These are phyloP conservation scores for Diaperis boleti DNA, from an alignment of 2,888 invertebrate genomes.

Conservation along the genomic window DNA sequence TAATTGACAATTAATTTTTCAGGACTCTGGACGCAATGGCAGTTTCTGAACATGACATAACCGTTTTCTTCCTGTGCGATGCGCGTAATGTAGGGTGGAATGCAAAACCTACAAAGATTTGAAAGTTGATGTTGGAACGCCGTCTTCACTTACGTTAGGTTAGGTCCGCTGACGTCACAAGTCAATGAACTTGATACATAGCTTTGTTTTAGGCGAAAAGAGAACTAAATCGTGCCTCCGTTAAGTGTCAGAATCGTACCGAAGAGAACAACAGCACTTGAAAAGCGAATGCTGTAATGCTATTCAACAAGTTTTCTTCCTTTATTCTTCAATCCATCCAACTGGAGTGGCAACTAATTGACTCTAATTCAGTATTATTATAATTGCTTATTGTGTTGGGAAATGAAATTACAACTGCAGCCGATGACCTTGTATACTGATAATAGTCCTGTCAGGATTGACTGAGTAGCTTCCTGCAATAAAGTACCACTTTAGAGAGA, in stretches of 20 bases:
- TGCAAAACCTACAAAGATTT: constrained; percentile 46
- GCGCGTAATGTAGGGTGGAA: constrained; percentile 47
- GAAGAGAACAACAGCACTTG: neutral
- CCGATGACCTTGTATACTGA: constrained; percentile 2
- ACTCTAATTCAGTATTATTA: neutral
- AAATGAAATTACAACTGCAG: constrained; percentile 1
- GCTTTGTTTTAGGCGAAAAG: constrained; percentile 49
- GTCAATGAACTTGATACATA: constrained; percentile 55
- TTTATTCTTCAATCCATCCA: neutral
- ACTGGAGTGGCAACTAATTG: neutral
- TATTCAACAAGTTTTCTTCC: constrained; percentile 10
- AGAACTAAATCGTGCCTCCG: neutral
- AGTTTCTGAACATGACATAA: constrained; percentile 14
- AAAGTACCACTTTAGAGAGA: neutral
- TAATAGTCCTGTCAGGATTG: neutral
- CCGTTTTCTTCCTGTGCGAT: constrained; percentile 37
- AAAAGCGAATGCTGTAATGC: constrained; percentile 10
- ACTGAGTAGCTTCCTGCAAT: neutral
- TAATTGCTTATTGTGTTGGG: constrained; percentile 5
- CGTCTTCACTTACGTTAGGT: constrained; percentile 57
- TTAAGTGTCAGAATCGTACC: constrained; percentile 17
- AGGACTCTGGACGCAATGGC: neutral
- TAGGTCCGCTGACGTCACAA: constrained; percentile 57
- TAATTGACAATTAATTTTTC: too few relatives aligned
- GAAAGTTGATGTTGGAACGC: constrained; percentile 50